Evolutionary conservation across 2,888 invertebrate species (phyloP).

Genomic region (Notodonta dromedarius): DNA sequence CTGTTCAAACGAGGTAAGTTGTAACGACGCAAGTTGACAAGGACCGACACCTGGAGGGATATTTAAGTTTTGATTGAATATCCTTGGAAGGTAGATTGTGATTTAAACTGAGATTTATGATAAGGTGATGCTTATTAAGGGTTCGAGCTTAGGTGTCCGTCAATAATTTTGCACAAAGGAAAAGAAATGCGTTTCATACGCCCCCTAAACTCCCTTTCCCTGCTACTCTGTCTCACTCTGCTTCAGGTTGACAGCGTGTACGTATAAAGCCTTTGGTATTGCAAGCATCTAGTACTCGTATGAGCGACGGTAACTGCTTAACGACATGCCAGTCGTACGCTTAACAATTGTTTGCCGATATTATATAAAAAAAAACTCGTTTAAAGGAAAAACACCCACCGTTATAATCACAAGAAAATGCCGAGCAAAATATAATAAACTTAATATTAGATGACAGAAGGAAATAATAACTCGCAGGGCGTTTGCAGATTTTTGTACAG

Average conservation of each 20-base stretch:
- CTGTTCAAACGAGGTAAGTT: slow-evolving; percentile 54
- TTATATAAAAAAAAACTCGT: no score
- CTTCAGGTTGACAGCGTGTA: no score
- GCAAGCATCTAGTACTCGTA: no score
- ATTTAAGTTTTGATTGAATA: slow-evolving; percentile 50
- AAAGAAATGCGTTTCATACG: no score
- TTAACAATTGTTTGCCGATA: no score
- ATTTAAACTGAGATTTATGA: slow-evolving; percentile 24
- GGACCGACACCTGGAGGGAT: slow-evolving; percentile 47
- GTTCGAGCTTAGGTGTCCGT: no score
- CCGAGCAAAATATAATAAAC: background rate
- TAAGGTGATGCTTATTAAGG: background rate
- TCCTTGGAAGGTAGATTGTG: slow-evolving; percentile 24
- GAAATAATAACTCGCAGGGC: slow-evolving; percentile 5
- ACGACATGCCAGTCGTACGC: no score
- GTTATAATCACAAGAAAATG: background rate
- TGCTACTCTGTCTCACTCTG: no score
- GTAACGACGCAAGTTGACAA: slow-evolving; percentile 47
- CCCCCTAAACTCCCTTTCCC: no score
- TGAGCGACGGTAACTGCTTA: no score
- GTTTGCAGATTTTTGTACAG: background rate
- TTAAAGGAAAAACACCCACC: background rate
- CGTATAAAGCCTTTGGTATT: no score
- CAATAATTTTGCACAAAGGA: no score
- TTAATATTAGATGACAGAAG: slow-evolving; percentile 2